These are phyloP conservation scores for Hylomyscus alleni DNA, from an alignment of 2,797 vertebrate species.

Conservation along the genomic window DNA sequence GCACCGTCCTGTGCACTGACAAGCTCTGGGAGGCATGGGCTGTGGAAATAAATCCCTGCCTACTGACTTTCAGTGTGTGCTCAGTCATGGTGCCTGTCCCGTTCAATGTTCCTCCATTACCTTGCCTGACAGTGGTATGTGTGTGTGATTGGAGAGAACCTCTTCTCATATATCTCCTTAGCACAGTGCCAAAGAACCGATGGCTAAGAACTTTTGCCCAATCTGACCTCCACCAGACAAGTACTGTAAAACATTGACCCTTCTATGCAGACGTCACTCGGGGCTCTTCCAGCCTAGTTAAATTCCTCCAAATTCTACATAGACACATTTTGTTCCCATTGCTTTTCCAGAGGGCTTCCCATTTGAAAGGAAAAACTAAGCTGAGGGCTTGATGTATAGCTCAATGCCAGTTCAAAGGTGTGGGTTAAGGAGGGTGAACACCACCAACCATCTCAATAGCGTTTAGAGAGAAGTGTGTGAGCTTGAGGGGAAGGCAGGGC, in stretches of 20 bases:
- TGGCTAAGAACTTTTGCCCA: neutral
- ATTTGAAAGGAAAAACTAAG: neutral
- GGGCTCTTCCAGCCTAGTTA: neutral
- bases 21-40: slow-evolving; percentile 55
- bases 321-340: neutral
- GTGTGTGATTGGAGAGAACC: neutral
- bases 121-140: neutral
- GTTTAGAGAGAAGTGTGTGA: neutral
- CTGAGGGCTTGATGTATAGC: no score
- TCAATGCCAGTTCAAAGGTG: neutral
- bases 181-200: neutral
- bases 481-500: neutral
- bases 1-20: slow-evolving; percentile 23
- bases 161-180: neutral
- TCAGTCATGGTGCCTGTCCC: neutral
- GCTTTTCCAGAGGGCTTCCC: neutral
- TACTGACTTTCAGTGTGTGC: slow-evolving; percentile 53
- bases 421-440: neutral
- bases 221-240: neutral
- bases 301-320: neutral
- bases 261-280: neutral
- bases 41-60: slow-evolving; percentile 82
- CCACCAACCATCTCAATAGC: neutral
- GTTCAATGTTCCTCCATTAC: neutral
- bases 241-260: neutral